Evolutionary conservation across 1,140 invertebrate species (phyloP).

Genomic region (Cheumatopsyche charites): DNA sequence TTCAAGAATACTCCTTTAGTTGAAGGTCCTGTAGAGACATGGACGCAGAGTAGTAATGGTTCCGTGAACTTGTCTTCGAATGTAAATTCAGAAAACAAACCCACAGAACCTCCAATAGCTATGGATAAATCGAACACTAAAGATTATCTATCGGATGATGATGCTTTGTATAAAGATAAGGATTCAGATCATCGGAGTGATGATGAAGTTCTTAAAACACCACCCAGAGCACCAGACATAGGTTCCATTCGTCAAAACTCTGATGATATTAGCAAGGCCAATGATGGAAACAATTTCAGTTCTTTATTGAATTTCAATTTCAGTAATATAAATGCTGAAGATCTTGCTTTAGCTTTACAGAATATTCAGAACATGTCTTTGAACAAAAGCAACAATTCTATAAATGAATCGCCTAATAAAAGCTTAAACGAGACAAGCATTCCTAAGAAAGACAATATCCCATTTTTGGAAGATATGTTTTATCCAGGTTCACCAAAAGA

Average conservation of each 20-base stretch:
- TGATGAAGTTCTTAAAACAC: constrained; percentile 41
- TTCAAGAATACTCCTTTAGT: constrained; percentile 59
- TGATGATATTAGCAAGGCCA: constrained; percentile 10
- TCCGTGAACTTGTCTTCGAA: neutral
- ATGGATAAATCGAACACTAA: constrained; percentile 20
- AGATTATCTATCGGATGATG: constrained; percentile 53
- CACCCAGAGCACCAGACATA: constrained; percentile 48
- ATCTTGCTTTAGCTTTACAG: constrained; percentile 34
- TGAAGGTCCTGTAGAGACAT: constrained; percentile 52
- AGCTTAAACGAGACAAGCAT: neutral
- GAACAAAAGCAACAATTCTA: neutral
- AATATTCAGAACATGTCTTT: constrained; percentile 42
- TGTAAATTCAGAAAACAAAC: neutral
- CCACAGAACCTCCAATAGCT: neutral
- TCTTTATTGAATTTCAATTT: constrained; percentile 44
- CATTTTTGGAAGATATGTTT: constrained; percentile 61
- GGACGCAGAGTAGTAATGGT: constrained; percentile 14
- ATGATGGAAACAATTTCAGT: neutral
- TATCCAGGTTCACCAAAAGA: constrained; percentile 54
- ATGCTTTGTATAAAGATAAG: constrained; percentile 56
- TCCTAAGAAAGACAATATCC: constrained; percentile 50
- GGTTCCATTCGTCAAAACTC: constrained; percentile 43
- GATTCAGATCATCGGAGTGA: constrained; percentile 47
- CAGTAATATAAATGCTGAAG: constrained; percentile 38
- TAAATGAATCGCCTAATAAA: neutral